Evolutionary conservation across 1,140 invertebrate species (phyloP).

Genomic region (Arctopsyche grandis): DNA sequence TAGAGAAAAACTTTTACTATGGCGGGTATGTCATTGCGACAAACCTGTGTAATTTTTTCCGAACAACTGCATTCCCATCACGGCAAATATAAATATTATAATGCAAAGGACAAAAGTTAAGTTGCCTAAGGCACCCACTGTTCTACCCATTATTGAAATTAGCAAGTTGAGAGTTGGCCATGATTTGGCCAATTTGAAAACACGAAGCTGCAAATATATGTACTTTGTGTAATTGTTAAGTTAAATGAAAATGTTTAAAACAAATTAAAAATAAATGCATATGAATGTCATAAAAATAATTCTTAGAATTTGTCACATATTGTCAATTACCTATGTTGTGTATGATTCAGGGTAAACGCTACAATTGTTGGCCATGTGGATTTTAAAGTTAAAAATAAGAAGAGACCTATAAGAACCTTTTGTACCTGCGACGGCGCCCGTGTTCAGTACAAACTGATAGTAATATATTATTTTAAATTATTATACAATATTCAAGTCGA

Average conservation of each 20-base stretch:
- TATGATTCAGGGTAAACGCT: no score
- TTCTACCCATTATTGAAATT: slow-evolving; percentile 98
- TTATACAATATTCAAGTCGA: no score
- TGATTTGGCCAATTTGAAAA: slow-evolving; percentile 99
- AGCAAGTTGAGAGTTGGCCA: slow-evolving; percentile 98
- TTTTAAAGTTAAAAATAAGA: no score
- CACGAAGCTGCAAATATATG: slow-evolving; percentile 88
- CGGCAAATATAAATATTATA: slow-evolving; percentile 99
- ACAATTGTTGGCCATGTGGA: no score
- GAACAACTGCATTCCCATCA: slow-evolving; percentile 99
- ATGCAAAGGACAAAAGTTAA: slow-evolving; percentile 97
- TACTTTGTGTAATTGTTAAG: slow-evolving; percentile 26
- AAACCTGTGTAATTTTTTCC: slow-evolving; percentile 90
- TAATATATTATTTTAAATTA: no score
- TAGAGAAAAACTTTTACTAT: no score
- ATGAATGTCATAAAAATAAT: background rate
- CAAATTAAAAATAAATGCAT: no score
- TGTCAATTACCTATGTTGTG: no score
- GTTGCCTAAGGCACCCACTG: slow-evolving; percentile 97
- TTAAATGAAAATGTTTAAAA: background rate
- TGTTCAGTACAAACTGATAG: no score
- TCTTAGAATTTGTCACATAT: background rate
- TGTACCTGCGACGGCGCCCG: no score
- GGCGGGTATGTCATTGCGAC: background rate
- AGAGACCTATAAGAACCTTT: no score